phyloP scores from a whole-genome alignment of 2,113 vertebrate genomes.

The Mesitornis unicolor region DNA sequence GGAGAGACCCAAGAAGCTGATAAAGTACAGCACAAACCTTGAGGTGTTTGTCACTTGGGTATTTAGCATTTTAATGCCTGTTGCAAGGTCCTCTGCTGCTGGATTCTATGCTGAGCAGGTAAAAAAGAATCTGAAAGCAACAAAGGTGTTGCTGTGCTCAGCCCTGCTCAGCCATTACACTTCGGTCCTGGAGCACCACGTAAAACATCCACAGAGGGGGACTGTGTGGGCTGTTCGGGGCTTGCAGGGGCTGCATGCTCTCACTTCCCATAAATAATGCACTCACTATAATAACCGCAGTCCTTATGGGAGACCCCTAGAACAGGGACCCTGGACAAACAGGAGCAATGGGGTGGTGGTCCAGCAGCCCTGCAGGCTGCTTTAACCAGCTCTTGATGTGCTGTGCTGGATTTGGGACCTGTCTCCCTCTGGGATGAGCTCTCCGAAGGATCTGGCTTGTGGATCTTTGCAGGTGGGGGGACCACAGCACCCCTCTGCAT shows the following conservation, averaged over 20 bases:
- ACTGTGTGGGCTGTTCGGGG: background rate
- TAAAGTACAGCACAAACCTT: background rate
- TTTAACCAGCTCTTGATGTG: background rate
- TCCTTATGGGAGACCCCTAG: background rate
- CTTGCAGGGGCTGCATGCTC: fast-evolving
- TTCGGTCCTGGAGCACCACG: background rate
- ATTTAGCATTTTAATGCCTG: fast-evolving
- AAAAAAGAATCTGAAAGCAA: fast-evolving
- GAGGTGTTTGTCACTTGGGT: background rate
- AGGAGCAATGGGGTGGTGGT: fast-evolving
- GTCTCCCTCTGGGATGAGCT: background rate
- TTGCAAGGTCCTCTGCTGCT: background rate
- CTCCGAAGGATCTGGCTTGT: background rate
- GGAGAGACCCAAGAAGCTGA: background rate
- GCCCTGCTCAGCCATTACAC: background rate
- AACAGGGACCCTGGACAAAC: background rate
- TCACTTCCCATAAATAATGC: background rate
- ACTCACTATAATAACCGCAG: background rate
- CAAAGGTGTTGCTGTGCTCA: background rate
- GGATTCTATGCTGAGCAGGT: background rate
- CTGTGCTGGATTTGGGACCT: fast-evolving
- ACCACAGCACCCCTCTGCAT: fast-evolving
- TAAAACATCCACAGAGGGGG: background rate
- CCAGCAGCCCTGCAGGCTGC: background rate
- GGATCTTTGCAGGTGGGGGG: background rate